phyloP scores from a whole-genome alignment of 2,113 vertebrate species.

The Leptosomus discolor region DNA sequence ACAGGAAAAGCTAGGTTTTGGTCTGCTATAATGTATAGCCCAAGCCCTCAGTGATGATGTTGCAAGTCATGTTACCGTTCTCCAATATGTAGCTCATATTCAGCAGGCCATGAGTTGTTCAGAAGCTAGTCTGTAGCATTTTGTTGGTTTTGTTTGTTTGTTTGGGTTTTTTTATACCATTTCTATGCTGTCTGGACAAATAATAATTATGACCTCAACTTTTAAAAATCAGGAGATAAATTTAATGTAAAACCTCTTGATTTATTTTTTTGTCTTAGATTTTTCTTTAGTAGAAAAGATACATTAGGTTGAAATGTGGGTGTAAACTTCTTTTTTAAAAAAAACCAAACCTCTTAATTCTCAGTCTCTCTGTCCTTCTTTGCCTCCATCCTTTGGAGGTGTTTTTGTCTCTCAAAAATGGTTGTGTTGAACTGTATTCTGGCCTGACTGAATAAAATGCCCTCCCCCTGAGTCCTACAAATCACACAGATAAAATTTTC shows the following conservation, averaged over 20 bases:
- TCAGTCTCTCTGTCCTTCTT: neutral
- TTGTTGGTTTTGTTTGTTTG: neutral
- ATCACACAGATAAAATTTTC: neutral
- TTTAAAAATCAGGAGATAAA: neutral
- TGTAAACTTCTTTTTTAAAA: neutral
- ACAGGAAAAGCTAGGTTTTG: neutral
- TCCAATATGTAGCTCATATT: neutral
- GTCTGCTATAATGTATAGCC: neutral
- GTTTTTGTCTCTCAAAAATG: neutral
- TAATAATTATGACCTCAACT: neutral
- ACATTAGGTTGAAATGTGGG: neutral
- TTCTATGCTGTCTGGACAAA: neutral
- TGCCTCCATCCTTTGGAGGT: neutral
- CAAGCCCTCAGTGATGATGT: neutral
- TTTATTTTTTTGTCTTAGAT: neutral
- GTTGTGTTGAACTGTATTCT: neutral
- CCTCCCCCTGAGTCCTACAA: neutral
- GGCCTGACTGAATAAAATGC: neutral
- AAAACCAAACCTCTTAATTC: neutral
- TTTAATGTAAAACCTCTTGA: neutral
- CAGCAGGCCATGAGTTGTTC: neutral
- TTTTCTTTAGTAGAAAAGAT: neutral
- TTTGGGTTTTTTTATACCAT: neutral
- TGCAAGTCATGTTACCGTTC: neutral
- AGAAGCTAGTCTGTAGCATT: neutral